These are phyloP conservation scores for Platichthys stellatus DNA, from an alignment of 2,113 vertebrate species.

Conservation along the genomic window DNA sequence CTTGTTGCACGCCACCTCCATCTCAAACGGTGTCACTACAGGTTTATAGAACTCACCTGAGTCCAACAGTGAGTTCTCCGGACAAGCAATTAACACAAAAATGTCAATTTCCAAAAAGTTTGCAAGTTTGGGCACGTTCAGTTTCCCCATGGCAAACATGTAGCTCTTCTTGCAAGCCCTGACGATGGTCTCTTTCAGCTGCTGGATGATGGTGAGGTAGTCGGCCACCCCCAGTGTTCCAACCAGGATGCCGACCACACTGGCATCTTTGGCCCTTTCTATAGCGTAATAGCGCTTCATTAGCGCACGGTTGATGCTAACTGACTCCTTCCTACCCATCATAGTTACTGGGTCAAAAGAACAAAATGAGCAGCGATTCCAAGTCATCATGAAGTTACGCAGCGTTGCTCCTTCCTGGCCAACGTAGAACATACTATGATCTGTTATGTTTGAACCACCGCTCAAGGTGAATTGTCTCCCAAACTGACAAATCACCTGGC, in stretches of 20 bases:
- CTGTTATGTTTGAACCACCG: constrained; percentile 67
- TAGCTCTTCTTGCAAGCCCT: constrained; percentile 93
- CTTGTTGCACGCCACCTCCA: constrained; percentile 96
- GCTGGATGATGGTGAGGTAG: constrained; percentile 87
- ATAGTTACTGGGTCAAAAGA: constrained; percentile 87
- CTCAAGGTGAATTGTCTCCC: constrained; percentile 83
- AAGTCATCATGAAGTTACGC: constrained; percentile 93
- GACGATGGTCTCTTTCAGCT: constrained; percentile 84
- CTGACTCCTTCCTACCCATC: constrained; percentile 80
- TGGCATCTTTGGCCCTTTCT: constrained; percentile 91
- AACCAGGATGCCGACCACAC: constrained; percentile 91
- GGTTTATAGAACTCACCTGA: constrained; percentile 89
- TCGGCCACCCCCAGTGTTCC: constrained; percentile 89
- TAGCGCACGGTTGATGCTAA: constrained; percentile 84
- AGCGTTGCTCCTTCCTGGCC: constrained; percentile 87
- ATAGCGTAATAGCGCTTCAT: constrained; percentile 93
- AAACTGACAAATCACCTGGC: constrained; percentile 75
- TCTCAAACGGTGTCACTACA: constrained; percentile 90
- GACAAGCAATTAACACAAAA: constrained; percentile 93
- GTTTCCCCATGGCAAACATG: constrained; percentile 91
- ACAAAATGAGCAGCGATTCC: constrained; percentile 88
- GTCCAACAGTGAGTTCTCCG: constrained; percentile 91
- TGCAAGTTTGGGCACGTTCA: constrained; percentile 92
- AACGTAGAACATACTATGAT: constrained; percentile 89
- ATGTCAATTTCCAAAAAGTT: constrained; percentile 96